Conservation (phyloP, 2,113 vertebrate genomes). For the Takifugu bimaculatus region DNA sequence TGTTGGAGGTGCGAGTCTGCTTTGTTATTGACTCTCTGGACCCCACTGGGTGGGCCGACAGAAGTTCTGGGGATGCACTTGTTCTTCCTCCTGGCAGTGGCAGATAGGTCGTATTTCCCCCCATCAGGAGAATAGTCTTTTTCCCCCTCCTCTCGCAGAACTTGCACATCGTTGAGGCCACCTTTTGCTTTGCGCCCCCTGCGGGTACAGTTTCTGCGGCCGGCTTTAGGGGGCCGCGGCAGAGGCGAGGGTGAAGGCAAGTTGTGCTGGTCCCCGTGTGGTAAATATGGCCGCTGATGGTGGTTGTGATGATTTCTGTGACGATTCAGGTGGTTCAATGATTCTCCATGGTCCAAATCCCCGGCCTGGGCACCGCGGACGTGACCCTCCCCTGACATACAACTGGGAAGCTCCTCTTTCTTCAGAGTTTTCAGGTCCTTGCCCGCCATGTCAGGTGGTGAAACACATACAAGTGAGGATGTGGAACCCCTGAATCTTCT, state of each 20-base stretch:
- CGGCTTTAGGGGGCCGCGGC: conserved; percentile 64
- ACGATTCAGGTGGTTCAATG: conserved; percentile 74
- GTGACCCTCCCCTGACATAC: conserved; percentile 71
- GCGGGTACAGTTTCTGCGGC: conserved; percentile 85
- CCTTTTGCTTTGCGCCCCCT: conserved; percentile 77
- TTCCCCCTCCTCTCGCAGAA: conserved; percentile 50
- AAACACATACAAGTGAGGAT: conserved; percentile 80
- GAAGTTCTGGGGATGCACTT: conserved; percentile 88
- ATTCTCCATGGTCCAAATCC: conserved; percentile 77
- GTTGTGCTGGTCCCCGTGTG: conserved; percentile 72
- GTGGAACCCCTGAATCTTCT: conserved; percentile 89
- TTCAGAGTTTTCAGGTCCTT: conserved; percentile 85
- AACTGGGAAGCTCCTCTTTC: conserved; percentile 83
- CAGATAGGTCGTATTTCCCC: conserved; percentile 65
- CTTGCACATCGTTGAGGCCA: conserved; percentile 77
- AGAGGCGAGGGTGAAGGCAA: conserved; percentile 60
- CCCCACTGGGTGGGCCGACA: conserved; percentile 85
- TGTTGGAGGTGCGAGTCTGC: conserved; percentile 52
- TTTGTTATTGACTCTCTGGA: conserved; percentile 81
- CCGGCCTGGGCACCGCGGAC: conserved; percentile 70
- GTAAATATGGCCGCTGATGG: conserved; percentile 69
- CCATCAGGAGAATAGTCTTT: conserved; percentile 72
- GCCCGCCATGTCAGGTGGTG: conserved; percentile 74
- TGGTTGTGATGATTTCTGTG: conserved; percentile 67
- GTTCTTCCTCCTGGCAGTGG: conserved; percentile 79